These are phyloP conservation scores for Aphelenchoides fujianensis DNA, from an alignment of 1,140 invertebrate species.

Conservation along the genomic window DNA sequence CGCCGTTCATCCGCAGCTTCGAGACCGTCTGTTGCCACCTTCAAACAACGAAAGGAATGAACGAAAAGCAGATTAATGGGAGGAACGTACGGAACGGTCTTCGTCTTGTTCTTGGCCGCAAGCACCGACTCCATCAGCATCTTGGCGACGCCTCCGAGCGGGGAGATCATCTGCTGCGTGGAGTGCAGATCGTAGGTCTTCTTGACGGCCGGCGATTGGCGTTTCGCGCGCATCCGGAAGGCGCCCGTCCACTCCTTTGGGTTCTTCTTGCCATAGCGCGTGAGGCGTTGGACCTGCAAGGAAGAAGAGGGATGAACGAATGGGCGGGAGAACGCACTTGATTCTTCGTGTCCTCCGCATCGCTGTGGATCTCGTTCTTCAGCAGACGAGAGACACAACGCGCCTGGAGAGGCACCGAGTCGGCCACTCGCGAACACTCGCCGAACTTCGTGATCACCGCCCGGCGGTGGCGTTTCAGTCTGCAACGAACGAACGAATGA, in stretches of 20 bases:
- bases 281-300: neutral
- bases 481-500: conserved; percentile 1
- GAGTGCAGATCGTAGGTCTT: neutral
- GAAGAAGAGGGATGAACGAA: neutral
- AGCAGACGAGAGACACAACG: conserved; percentile 1
- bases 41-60: neutral
- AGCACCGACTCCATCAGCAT: conserved; percentile 13
- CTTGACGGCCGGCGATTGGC: neutral
- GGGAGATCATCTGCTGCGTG: neutral
- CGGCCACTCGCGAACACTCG: conserved; percentile 5
- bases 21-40: conserved; percentile 47
- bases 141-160: conserved; percentile 13
- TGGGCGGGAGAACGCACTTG: neutral
- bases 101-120: conserved; percentile 19
- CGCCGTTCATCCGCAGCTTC: conserved; percentile 17
- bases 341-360: neutral
- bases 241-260: conserved; percentile 5
- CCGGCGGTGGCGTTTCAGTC: conserved; percentile 14
- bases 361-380: conserved; percentile 6
- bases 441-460: conserved; percentile 14
- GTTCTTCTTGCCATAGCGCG: conserved; percentile 4
- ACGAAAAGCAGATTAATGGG: neutral
- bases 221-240: conserved; percentile 13
- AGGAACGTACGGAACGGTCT: conserved; percentile 18
- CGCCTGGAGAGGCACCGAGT: neutral